Conservation (phyloP, 2,888 invertebrate species). For the Drosophila phalerata region DNA sequence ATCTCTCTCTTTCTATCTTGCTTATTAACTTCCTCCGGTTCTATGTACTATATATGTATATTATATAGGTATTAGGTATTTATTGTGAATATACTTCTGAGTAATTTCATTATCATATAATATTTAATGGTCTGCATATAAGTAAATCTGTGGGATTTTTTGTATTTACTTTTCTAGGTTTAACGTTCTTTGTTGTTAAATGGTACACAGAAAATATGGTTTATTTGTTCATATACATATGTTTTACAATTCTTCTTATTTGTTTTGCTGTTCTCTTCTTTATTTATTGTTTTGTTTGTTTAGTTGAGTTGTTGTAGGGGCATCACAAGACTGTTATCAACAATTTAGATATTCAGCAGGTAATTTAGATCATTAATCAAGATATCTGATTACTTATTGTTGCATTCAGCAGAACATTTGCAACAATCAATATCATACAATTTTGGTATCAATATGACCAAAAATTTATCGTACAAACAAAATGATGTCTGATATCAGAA, state of each 20-base stretch:
- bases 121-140: constrained; percentile 47
- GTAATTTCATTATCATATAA: constrained; percentile 34
- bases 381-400: not conserved
- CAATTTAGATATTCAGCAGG: constrained; percentile 11
- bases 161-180: constrained; percentile 35
- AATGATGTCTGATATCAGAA: not conserved
- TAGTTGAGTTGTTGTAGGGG: constrained; percentile 31
- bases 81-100: constrained; percentile 43
- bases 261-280: constrained; percentile 3
- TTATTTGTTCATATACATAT: constrained; percentile 38
- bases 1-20: constrained; percentile 28
- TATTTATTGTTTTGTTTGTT: constrained; percentile 27
- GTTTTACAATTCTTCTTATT: constrained; percentile 31
- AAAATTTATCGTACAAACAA: not conserved
- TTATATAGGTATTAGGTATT: constrained; percentile 33
- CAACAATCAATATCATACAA: not conserved
- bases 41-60: constrained; percentile 17
- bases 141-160: constrained; percentile 66
- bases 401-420: not conserved
- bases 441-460: not conserved
- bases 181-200: constrained; percentile 53
- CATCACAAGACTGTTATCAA: constrained; percentile 32
- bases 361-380: not conserved
- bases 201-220: constrained; percentile 72
- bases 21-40: constrained; percentile 16